Evolutionary conservation across 2,888 invertebrate genomes (phyloP), one percentile per base, ranked within the genome.

Genomic region (Drosophila anomalata): DNA sequence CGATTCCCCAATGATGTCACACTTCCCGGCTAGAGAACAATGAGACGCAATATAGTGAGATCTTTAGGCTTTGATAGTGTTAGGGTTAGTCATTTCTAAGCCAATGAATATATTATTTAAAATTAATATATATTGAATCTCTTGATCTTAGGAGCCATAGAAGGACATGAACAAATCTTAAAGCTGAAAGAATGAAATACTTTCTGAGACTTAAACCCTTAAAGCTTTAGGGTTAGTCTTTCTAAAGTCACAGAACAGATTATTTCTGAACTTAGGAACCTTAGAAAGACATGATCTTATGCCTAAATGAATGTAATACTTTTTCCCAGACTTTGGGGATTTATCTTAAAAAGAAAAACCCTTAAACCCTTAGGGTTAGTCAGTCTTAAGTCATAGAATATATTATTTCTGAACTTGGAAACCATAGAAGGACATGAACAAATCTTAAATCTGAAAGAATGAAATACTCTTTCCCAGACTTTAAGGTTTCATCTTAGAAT

Each of bases 1-100:
- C 11, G 24, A 33, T 46, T 46, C 17, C 12, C 12, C 26, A 9
- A 66, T 67, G 67, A 67, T 67, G 67, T 67, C 67, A 67, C 63
- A 54, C 14, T 31, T 47, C 1, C 51, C 47, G 50, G 61, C n/a
- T 52, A 62, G 31, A 62, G 31, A 62, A 58, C 63, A 61, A 63
- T 52, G 62, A 52, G 52, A 20, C 62, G 46, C 44, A 39, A 9
- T 57, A 31, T 3, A 48, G 24, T 36, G n/a, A 9, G 53, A 22
- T 22, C 22, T 4, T 47, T 5, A 17, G 1, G 47, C 11, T 1
- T 47, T 8, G n/a, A 36, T 4, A 29, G 3, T 12, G 6, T 29
- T 29, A 7, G 33, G 4, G 33, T 33, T 33, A 33, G 31, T 11
- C 11, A n/a, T 36, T 36, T 3, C n/a, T 36, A 12, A n/a, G 14